phyloP scores from a whole-genome alignment of 2,797 vertebrate genomes.

The Tachyglossus aculeatus region DNA sequence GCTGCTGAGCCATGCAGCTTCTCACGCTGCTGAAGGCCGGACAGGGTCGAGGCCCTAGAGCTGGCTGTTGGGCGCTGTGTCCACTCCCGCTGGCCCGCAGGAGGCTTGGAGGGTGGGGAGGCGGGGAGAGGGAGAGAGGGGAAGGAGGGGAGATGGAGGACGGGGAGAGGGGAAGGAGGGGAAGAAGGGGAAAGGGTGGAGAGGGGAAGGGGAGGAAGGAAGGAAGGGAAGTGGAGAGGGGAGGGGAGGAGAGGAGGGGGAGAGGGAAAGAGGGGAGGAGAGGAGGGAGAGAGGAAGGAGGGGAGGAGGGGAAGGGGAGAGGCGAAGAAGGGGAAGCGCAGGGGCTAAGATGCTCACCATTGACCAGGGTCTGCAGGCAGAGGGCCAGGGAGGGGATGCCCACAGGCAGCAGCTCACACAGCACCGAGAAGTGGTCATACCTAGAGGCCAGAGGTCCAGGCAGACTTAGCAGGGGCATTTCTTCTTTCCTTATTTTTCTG shows the following conservation, averaged over 20 bases:
- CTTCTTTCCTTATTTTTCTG: too few species aligned
- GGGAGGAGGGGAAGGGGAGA: too few species aligned
- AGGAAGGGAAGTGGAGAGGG: too few species aligned
- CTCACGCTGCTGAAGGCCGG: too few species aligned
- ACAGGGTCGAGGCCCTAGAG: too few species aligned
- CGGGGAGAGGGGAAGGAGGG: neutral
- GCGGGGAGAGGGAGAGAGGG: neutral
- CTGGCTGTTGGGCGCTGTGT: too few species aligned
- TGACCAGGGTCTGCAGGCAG: constrained; percentile 74
- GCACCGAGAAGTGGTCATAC: constrained; percentile 76
- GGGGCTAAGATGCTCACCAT: constrained; percentile 73
- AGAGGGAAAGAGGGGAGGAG: neutral
- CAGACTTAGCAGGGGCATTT: neutral
- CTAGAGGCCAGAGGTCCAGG: constrained; percentile 24
- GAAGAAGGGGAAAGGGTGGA: neutral
- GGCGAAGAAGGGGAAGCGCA: neutral
- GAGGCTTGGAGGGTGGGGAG: neutral
- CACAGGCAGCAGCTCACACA: constrained; percentile 79
- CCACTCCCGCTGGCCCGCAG: too few species aligned
- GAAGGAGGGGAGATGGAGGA: neutral
- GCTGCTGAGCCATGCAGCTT: too few species aligned
- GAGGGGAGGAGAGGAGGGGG: neutral
- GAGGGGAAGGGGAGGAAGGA: neutral
- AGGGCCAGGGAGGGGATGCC: constrained; percentile 77
- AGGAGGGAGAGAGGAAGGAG: neutral